These are phyloP conservation scores for Dioctria linearis DNA, from an alignment of 2,888 invertebrate species.

Conservation along the genomic window DNA sequence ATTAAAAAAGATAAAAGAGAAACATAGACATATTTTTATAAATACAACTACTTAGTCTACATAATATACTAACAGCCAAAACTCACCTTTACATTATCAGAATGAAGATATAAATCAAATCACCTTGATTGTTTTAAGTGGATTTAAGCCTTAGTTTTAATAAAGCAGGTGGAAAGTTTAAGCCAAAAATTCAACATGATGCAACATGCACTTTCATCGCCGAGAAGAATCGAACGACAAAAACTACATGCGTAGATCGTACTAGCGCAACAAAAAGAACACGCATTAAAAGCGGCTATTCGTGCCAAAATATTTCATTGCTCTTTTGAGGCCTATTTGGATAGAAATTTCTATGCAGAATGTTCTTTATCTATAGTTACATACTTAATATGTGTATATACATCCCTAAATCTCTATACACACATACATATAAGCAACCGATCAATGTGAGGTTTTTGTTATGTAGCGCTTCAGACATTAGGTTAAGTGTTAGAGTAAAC, in stretches of 20 bases:
- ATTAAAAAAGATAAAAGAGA: no score
- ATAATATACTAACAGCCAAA: no score
- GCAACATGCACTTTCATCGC: conserved; percentile 30
- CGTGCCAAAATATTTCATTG: conserved; percentile 59
- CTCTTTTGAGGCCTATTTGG: conserved; percentile 59
- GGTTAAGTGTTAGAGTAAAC: conserved; percentile 44
- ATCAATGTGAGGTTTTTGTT: conserved; percentile 38
- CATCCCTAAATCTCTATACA: no score
- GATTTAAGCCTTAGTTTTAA: conserved; percentile 24
- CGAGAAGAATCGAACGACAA: conserved; percentile 1
- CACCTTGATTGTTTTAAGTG: conserved; percentile 45
- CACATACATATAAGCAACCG: background rate
- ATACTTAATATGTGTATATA: background rate
- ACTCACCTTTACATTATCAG: no score
- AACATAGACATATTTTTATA: no score
- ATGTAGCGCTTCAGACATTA: conserved; percentile 45
- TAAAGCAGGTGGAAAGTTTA: conserved; percentile 35
- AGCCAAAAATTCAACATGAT: conserved; percentile 48
- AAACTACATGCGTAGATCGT: conserved; percentile 13
- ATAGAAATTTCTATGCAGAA: conserved; percentile 54
- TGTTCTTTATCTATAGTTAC: background rate
- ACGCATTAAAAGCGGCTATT: conserved; percentile 43
- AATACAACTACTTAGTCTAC: no score
- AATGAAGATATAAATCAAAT: background rate
- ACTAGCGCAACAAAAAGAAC: conserved; percentile 13